These are phyloP conservation scores for Simalia tracyae DNA, from an alignment of 2,797 vertebrate species.

Conservation along the genomic window DNA sequence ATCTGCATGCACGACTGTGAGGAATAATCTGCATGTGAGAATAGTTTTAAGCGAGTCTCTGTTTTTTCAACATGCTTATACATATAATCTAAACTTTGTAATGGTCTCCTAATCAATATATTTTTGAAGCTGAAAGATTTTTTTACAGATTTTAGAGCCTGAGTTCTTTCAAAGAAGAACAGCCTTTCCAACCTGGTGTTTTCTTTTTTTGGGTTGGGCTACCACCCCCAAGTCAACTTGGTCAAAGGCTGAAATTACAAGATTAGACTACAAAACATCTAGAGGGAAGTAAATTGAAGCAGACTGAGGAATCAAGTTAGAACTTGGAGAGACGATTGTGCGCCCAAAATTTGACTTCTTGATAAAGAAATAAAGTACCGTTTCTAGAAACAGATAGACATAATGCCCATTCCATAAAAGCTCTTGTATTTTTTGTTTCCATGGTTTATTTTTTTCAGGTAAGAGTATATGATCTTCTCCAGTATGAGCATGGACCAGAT, in stretches of 20 bases:
- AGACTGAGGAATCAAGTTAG: neutral
- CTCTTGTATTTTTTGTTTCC: neutral
- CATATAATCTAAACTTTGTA: neutral
- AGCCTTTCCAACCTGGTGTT: neutral
- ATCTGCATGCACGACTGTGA: neutral
- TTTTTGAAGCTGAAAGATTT: neutral
- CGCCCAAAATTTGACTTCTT: neutral
- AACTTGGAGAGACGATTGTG: neutral
- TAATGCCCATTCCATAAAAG: neutral
- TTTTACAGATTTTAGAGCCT: neutral
- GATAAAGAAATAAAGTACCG: neutral
- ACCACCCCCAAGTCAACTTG: neutral
- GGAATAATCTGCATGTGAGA: neutral
- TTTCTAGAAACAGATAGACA: neutral
- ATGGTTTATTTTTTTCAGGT: constrained; percentile 76
- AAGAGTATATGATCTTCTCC: constrained; percentile 85
- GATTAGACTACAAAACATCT: neutral
- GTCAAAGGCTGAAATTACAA: neutral
- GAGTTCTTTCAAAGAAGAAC: neutral
- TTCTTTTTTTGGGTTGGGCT: neutral
- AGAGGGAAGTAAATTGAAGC: neutral
- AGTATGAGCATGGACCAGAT: constrained; percentile 86
- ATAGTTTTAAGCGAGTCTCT: neutral
- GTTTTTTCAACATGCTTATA: neutral
- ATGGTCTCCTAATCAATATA: neutral